These are phyloP conservation scores for Seira sanloemensis DNA, from an alignment of 2,888 invertebrate species.

Conservation along the genomic window DNA sequence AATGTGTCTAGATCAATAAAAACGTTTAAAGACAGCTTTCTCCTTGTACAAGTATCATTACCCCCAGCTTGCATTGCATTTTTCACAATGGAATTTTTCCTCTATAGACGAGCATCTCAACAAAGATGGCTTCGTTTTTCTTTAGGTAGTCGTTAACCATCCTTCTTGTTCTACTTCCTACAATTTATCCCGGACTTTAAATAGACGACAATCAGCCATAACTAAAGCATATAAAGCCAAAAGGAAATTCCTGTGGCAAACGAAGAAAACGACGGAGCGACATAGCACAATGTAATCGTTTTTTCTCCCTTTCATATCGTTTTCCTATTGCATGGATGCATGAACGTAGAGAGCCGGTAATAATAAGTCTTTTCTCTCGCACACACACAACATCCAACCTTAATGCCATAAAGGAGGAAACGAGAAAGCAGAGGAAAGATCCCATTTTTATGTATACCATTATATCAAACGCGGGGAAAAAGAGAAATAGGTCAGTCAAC, in stretches of 20 bases:
- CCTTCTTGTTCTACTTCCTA: slow-evolving; percentile 57
- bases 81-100: slow-evolving; percentile 43
- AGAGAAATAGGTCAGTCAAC: slow-evolving; percentile 58
- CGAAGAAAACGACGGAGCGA: too few relatives aligned
- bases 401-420: not conserved
- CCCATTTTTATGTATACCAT: not conserved
- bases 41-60: not conserved
- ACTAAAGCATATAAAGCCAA: not conserved
- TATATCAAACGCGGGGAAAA: not conserved
- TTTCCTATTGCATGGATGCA: not conserved
- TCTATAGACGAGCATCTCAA: slow-evolving; percentile 45
- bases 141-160: slow-evolving; percentile 58
- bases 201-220: slow-evolving; percentile 16
- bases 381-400: not conserved
- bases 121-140: slow-evolving; percentile 32
- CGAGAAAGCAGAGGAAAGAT: not conserved
- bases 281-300: slow-evolving; percentile 40
- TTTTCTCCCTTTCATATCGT: not conserved
- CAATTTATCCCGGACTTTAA: not conserved
- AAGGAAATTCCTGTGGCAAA: slow-evolving; percentile 2
- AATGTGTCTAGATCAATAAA: slow-evolving; percentile 65
- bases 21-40: slow-evolving; percentile 49
- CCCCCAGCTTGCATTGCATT: slow-evolving; percentile 17
- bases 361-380: slow-evolving; percentile 33
- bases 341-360: not conserved